A percentile compares a stretch with the other conserved stretches of the same genome.
Conservation (phyloP, 53 echinoderm and acorn worm species). For the Mesocentrotus franciscanus region DNA sequence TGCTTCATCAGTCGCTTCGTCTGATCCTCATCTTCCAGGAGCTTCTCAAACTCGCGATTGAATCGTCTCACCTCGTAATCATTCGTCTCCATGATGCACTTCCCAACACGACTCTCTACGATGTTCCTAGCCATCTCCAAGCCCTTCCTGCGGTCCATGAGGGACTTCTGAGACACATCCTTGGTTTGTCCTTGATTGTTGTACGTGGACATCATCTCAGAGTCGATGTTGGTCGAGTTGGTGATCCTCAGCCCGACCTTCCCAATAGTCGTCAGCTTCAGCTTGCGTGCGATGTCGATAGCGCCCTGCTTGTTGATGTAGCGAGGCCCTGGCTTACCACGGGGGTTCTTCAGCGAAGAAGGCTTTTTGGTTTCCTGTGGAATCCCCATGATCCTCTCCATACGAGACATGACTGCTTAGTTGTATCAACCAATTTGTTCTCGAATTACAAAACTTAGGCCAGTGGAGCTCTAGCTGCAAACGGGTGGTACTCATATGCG, state of each 20-base stretch:
- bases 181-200: conserved; percentile 1
- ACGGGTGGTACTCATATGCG: no score
- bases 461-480: background rate
- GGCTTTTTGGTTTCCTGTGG: conserved; percentile 82
- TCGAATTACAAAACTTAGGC: background rate
- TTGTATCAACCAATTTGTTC: background rate
- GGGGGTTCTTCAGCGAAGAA: conserved; percentile 74
- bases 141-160: conserved; percentile 84
- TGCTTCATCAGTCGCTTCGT: conserved; percentile 72
- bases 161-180: conserved; percentile 64
- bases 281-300: conserved; percentile 85
- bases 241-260: conserved; percentile 86
- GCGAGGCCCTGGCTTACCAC: conserved; percentile 71
- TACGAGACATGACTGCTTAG: conserved; percentile 15
- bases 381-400: conserved; percentile 71
- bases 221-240: conserved; percentile 65
- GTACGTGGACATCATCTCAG: conserved; percentile 63
- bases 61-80: conserved; percentile 85
- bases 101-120: conserved; percentile 88
- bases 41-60: conserved; percentile 67
- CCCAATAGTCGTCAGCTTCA: conserved; percentile 83
- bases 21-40: conserved; percentile 75
- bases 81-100: conserved; percentile 87
- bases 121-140: conserved; percentile 84
- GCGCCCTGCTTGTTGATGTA: conserved; percentile 92